Base-by-base conservation (phyloP, 2,888 invertebrate species). In the Chrysina gloriosa region DNA sequence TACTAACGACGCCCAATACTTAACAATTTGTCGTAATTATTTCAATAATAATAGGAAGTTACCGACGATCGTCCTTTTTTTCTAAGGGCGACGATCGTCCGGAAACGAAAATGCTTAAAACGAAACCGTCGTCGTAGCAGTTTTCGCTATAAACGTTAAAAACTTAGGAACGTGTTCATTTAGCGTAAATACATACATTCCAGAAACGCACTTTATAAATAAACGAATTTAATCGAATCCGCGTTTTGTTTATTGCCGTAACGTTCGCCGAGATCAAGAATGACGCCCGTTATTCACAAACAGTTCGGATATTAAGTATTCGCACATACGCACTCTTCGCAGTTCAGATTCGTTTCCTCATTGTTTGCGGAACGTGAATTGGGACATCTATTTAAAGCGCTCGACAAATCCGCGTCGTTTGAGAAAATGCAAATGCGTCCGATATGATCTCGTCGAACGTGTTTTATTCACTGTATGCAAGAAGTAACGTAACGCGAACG, bases 351-450 rank as follows among this genome's bases (percentile, higher is more conserved):
- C 65, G 52, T 65, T 65, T 65, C 65, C 65, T 65, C 65, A 50
- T 65, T 65, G 65, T 65, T 65, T 52, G 52, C 52, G 36, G 52
- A 65, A 65, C 65, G 65, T 65, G 65, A 65, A 65, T 65, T 65
- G 42, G 65, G 52, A 39, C 65, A 42, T 50, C 39, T 65, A 65
- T 65, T 65, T 65, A 65, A 39, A 65, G 50, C 52, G 31, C 63
- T 63, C 52, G 65, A 42, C 34, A 29, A 42, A 52, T 23, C 39
- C 23, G 52, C 50, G 11, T 11, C 36, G 50, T 52, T 50, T 50
- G 65, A 52, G 50, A 52, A 65, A 65, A 65, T 50, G 39, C 39
- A 52, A 52, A 65, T 65, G 52, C 25, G 39, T 65, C 39, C 19
- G 50, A 52, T 52, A 65, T 65, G 42, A 65, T 65, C 65, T 65